Conservation (phyloP, 2,797 vertebrate species). For the Threskiornis aethiopicus region DNA sequence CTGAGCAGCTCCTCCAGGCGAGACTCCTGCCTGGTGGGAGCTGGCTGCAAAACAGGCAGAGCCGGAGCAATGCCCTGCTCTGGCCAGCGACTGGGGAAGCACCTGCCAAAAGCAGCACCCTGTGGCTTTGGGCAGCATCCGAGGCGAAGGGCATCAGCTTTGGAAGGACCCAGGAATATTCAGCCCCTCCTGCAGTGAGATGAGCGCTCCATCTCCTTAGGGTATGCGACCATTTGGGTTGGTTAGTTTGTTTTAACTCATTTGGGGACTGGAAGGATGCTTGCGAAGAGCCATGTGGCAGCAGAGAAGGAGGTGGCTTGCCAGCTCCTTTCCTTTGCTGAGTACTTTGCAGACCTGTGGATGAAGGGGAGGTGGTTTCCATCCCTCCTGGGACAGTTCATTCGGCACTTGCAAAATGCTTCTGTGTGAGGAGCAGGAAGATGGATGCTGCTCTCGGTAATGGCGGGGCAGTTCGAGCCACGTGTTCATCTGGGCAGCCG, state of each 20-base stretch:
- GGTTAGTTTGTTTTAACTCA: neutral
- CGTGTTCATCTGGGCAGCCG: rapidly evolving
- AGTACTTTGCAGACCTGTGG: neutral
- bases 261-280: neutral
- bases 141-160: neutral
- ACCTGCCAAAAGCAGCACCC: neutral
- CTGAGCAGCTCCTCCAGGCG: neutral
- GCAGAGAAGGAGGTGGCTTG: neutral
- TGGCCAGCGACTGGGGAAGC: neutral
- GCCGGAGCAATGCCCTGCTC: neutral
- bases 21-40: neutral
- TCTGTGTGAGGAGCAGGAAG: neutral
- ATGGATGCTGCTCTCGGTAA: neutral
- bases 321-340: neutral
- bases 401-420: neutral
- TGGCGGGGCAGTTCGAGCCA: rapidly evolving
- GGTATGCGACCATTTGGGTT: rapidly evolving
- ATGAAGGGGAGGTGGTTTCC: neutral
- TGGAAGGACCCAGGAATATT: neutral
- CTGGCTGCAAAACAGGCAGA: neutral
- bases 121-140: neutral
- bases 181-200: neutral
- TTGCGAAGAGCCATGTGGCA: neutral
- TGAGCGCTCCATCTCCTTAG: rapidly evolving
- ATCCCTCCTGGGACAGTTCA: neutral